Conservation (phyloP, 2,113 vertebrate species). For the Piaya cayana region DNA sequence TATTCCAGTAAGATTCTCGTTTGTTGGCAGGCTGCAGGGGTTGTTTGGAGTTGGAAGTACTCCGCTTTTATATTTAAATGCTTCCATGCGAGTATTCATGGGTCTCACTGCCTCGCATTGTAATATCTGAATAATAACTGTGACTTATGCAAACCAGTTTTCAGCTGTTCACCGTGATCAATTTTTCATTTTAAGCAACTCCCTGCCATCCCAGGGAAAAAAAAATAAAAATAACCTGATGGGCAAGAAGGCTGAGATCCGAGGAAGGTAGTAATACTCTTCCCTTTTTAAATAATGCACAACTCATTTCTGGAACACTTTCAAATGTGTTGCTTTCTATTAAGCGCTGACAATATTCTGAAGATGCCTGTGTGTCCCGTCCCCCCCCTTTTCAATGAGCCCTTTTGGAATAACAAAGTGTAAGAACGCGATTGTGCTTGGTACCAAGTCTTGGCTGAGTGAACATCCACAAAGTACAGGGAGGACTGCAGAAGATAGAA, state of each 20-base stretch:
- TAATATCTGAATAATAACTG: slow-evolving; percentile 70
- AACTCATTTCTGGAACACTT: slow-evolving; percentile 49
- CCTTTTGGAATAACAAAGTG: not conserved
- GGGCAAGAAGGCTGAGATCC: not conserved
- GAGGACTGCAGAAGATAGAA: not conserved
- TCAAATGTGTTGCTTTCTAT: slow-evolving; percentile 44
- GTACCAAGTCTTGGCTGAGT: not conserved
- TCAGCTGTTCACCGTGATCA: slow-evolving; percentile 53
- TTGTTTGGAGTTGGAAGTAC: slow-evolving; percentile 19
- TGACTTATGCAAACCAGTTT: slow-evolving; percentile 70
- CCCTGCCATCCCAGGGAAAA: not conserved
- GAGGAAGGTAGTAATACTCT: not conserved
- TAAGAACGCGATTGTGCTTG: not conserved
- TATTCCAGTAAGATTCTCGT: slow-evolving; percentile 70
- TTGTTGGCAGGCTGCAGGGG: slow-evolving; percentile 57
- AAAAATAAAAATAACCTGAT: not conserved
- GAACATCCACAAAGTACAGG: not conserved
- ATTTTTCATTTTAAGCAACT: slow-evolving; percentile 70
- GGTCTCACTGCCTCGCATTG: slow-evolving; percentile 44
- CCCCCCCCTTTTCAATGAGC: not conserved
- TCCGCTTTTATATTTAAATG: slow-evolving; percentile 33
- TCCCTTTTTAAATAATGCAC: slow-evolving; percentile 57
- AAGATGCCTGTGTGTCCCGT: not conserved
- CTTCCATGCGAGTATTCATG: not conserved
- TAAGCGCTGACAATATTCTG: not conserved